Evolutionary conservation across 2,888 invertebrate genomes (phyloP).

Genomic region (Agonum fuliginosum): DNA sequence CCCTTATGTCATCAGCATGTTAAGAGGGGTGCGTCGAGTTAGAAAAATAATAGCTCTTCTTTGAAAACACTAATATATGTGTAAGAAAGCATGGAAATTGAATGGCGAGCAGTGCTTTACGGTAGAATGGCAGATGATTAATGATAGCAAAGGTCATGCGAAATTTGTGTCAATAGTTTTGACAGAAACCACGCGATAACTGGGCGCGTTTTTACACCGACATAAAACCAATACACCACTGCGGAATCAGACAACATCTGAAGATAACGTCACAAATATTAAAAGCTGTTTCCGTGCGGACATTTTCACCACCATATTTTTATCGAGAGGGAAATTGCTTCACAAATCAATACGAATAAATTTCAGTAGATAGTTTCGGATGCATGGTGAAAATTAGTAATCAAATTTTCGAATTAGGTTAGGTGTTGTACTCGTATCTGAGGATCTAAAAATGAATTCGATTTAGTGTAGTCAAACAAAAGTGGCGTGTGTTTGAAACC

Average conservation of each 20-base stretch:
- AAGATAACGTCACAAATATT: constrained; percentile 55
- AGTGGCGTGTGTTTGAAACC: constrained; percentile 38
- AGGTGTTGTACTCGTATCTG: neutral
- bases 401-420: neutral
- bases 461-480: constrained; percentile 33
- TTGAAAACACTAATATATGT: constrained; percentile 27
- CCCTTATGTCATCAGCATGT: too few species aligned
- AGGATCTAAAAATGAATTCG: neutral
- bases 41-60: constrained; percentile 11
- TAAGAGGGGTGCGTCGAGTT: neutral
- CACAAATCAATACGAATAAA: constrained; percentile 6
- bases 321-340: constrained; percentile 28
- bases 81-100: constrained; percentile 32
- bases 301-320: constrained; percentile 42
- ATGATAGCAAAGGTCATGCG: constrained; percentile 52
- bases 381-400: neutral
- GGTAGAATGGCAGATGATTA: constrained; percentile 47
- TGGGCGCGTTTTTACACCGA: constrained; percentile 54
- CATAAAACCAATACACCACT: constrained; percentile 49
- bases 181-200: constrained; percentile 58
- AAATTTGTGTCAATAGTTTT: constrained; percentile 59
- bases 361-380: neutral
- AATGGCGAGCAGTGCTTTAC: constrained; percentile 25
- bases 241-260: constrained; percentile 51
- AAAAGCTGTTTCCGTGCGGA: constrained; percentile 52